Conservation (phyloP, 2,888 invertebrate species). For the Crepidodera aurea region DNA sequence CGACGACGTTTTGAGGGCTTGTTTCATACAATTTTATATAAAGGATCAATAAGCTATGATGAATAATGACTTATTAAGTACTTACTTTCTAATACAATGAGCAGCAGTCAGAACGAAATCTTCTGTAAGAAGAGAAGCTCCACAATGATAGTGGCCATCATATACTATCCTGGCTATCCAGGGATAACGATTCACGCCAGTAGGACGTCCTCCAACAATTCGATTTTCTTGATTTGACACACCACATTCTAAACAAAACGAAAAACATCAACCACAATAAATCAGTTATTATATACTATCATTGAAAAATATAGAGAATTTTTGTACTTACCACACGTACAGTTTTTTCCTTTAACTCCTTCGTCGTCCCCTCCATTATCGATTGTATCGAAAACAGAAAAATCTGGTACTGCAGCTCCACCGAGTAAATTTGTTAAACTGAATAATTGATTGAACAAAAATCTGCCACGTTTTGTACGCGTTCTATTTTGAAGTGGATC, state of each 20-base stretch:
- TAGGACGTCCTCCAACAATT: conserved; percentile 85
- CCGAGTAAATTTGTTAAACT: conserved; percentile 34
- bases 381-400: conserved; percentile 26
- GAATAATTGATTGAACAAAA: conserved; percentile 37
- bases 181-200: conserved; percentile 83
- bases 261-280: too few species aligned
- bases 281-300: too few species aligned
- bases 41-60: too few species aligned
- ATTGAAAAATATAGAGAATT: neutral
- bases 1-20: too few species aligned
- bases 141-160: conserved; percentile 89
- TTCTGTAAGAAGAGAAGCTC: conserved; percentile 81
- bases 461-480: conserved; percentile 27
- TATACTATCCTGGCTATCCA: conserved; percentile 89
- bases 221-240: conserved; percentile 85
- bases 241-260: conserved; percentile 74
- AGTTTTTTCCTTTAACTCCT: conserved; percentile 35
- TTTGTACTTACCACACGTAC: conserved; percentile 37
- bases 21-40: too few species aligned
- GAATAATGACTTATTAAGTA: neutral
- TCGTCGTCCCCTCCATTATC: conserved; percentile 27
- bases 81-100: conserved; percentile 81
- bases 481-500: neutral
- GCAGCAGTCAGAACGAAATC: conserved; percentile 89
- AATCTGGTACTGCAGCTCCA: conserved; percentile 19